Evolutionary conservation across 2,113 vertebrate species (phyloP), one percentile per base, ranked within the genome.

Genomic region (Bothrops jararaca): DNA sequence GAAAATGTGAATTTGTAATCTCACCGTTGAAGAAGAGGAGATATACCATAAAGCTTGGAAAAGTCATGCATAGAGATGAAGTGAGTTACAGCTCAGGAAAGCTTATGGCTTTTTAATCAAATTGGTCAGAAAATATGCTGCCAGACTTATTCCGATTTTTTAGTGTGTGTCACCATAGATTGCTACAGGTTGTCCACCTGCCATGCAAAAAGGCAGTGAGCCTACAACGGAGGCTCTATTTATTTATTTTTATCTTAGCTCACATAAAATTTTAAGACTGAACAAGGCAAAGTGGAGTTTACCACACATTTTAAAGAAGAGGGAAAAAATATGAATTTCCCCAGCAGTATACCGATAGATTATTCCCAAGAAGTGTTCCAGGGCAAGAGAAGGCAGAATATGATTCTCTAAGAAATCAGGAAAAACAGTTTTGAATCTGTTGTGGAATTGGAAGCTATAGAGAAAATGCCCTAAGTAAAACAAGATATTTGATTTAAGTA

Each of bases 401-500:
- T 39, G 34, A 80, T 80, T 80, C 69, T 39, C 34, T 80, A 80
- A 80, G 74, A 42, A 80, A 18, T 80, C 69, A 20, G 34, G 18
- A 9, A 80, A 9, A 80, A 80, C 39, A 39, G 34, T 80, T 80
- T 22, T 42, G 69, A 80, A 80, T 80, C 18, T 80, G 18, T 80
- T 80, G 34, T 80, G 74, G 74, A 80, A 42, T 80, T 39, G 74
- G 34, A 80, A 22, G 7, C 34, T 39, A 80, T 80, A 22, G 34
- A 80, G 74, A 42, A 39, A 80, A 18, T 80, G 18, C 69, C 34
- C 18, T 39, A 54, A 50, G 7, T 90, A 80, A 90, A 90, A n/a
- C 39, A 57, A 86, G 23, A 24, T 45, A 18, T 54, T 48, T 85
- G 94, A 91, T 96, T 92, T 92, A 93, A 93, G 53, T 80, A 92